Conservation (phyloP, 2,888 invertebrate genomes). For the Philopedon plagiatum region DNA sequence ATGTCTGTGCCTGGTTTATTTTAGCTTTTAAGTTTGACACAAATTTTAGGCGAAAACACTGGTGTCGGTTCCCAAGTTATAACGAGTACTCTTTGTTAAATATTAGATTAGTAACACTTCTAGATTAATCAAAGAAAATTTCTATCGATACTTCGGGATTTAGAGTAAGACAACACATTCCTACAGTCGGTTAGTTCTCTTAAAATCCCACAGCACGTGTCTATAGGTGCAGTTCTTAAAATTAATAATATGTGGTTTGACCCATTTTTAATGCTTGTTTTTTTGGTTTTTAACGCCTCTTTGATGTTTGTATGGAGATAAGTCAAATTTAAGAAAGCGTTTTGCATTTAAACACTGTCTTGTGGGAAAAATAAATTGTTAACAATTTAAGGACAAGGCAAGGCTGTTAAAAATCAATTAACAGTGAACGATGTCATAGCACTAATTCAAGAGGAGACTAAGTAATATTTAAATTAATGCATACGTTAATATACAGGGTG, state of each 20-base stretch:
- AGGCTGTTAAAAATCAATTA: neutral
- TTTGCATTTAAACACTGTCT: neutral
- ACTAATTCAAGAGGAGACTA: too few species aligned
- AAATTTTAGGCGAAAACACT: too few species aligned
- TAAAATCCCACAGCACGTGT: constrained; percentile 26
- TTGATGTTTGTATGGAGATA: constrained; percentile 26
- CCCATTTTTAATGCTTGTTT: constrained; percentile 29
- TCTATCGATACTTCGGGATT: neutral
- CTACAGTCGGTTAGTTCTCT: constrained; percentile 18
- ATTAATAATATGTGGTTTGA: constrained; percentile 35
- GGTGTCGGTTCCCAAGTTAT: too few species aligned
- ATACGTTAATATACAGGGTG: too few species aligned
- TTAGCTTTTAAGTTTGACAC: too few species aligned
- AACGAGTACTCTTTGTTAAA: too few species aligned
- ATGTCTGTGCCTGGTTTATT: too few species aligned
- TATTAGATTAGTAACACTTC: too few species aligned
- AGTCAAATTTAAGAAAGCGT: constrained; percentile 2
- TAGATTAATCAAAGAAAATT: too few species aligned
- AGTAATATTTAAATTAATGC: too few species aligned
- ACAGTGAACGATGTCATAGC: too few species aligned
- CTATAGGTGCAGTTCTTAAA: constrained; percentile 36
- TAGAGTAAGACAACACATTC: constrained; percentile 8
- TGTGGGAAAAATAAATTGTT: neutral
- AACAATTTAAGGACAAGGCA: neutral
- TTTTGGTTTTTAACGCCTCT: constrained; percentile 38